A percentile compares a stretch with the other conserved stretches of the same genome.
phyloP scores from a whole-genome alignment of 1,140 invertebrate species.

The Aphelenchoides fujianensis region DNA sequence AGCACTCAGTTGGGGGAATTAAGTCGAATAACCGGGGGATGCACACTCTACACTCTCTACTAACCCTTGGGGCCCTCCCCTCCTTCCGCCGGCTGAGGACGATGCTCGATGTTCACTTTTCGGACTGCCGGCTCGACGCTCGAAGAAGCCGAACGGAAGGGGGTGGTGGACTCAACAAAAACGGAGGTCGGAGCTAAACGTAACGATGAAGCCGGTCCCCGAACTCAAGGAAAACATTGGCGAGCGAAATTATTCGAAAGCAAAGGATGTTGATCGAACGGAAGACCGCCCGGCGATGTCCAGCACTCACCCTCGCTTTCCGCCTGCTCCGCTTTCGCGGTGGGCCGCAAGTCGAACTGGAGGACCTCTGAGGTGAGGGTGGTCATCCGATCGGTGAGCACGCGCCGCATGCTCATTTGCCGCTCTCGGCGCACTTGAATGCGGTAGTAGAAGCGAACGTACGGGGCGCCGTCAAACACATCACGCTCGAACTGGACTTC shows the following conservation, averaged over 20 bases:
- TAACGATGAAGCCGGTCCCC: no score
- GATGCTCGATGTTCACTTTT: slow-evolving; percentile 9
- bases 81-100: neutral
- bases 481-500: slow-evolving; percentile 42
- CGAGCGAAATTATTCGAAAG: no score
- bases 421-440: slow-evolving; percentile 21
- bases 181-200: neutral
- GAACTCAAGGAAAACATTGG: no score
- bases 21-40: neutral
- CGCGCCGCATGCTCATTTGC: slow-evolving; percentile 12
- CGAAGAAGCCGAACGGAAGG: no score
- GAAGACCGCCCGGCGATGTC: neutral
- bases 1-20: no score
- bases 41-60: slow-evolving; percentile 9
- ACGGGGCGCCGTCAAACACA: slow-evolving; percentile 37
- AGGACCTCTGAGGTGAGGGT: slow-evolving; percentile 25
- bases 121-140: neutral
- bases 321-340: neutral
- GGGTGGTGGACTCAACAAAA: slow-evolving; percentile 1
- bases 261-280: neutral
- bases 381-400: slow-evolving; percentile 3
- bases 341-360: slow-evolving; percentile 10
- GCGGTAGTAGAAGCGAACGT: slow-evolving; percentile 26
- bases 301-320: neutral
- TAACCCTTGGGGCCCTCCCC: neutral